Evolutionary conservation across 2,888 invertebrate species (phyloP).

Genomic region (Microplitis deprimator): DNA sequence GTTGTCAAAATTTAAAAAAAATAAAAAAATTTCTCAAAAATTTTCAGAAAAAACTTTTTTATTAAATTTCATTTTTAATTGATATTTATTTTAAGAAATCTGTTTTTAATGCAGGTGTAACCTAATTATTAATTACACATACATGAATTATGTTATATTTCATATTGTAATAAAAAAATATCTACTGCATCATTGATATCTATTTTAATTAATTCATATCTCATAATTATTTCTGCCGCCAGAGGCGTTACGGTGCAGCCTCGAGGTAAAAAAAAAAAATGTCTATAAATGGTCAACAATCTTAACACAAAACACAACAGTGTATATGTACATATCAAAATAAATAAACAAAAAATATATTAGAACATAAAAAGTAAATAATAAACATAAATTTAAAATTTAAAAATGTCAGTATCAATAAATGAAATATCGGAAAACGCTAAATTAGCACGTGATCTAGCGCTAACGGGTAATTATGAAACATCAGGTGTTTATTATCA

Average conservation of each 20-base stretch:
- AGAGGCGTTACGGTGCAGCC: background rate
- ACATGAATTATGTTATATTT: too few relatives aligned
- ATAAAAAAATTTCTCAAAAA: too few relatives aligned
- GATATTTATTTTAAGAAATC: too few relatives aligned
- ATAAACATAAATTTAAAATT: background rate
- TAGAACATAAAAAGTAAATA: background rate
- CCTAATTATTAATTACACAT: too few relatives aligned
- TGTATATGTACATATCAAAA: background rate
- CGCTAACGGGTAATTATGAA: constrained; percentile 95
- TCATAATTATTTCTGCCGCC: too few relatives aligned
- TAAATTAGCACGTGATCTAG: constrained; percentile 94
- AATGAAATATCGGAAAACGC: constrained; percentile 96
- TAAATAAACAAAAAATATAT: background rate
- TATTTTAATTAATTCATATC: too few relatives aligned
- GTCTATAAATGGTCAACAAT: background rate
- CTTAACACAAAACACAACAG: background rate
- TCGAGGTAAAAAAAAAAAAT: background rate
- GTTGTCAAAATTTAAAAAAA: too few relatives aligned
- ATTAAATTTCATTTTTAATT: too few relatives aligned
- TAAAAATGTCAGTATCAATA: constrained; percentile 86
- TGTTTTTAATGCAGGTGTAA: too few relatives aligned
- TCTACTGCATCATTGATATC: too few relatives aligned
- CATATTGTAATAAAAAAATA: too few relatives aligned
- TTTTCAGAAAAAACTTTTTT: too few relatives aligned
- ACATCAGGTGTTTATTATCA: constrained; percentile 94